A percentile compares a stretch with the other conserved stretches of the same genome.
phyloP scores from a whole-genome alignment of 1,140 invertebrate genomes.

The Latrodectus geometricus region DNA sequence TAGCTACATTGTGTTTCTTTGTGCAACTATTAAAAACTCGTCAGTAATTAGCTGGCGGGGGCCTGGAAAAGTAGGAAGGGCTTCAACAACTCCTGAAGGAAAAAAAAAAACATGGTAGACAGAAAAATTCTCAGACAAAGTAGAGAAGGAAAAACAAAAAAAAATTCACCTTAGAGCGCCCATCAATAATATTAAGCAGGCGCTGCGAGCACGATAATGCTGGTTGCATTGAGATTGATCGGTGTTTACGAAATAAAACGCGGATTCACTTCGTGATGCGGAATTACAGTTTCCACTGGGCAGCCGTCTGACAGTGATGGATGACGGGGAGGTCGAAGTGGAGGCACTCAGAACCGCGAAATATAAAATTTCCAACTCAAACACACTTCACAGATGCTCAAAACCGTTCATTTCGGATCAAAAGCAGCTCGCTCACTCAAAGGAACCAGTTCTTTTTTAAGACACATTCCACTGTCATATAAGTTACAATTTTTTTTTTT shows the following conservation, averaged over 20 bases:
- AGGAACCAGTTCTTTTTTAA: no score
- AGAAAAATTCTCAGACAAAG: slow-evolving; percentile 16
- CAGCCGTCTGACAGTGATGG: background rate
- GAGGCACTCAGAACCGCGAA: no score
- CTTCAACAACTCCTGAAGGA: no score
- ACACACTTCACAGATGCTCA: no score
- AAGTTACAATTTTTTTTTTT: no score
- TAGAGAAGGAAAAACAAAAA: slow-evolving; percentile 1
- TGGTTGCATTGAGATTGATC: slow-evolving; percentile 49
- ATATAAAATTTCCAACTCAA: no score
- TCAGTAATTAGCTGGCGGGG: slow-evolving; percentile 19
- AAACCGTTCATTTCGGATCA: no score
- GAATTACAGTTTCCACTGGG: slow-evolving; percentile 32
- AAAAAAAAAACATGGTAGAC: background rate
- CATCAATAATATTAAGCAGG: slow-evolving; percentile 19
- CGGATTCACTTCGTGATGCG: slow-evolving; percentile 24
- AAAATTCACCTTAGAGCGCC: background rate
- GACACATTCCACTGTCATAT: no score
- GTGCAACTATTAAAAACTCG: background rate
- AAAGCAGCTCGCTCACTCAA: no score
- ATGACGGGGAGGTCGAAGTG: no score
- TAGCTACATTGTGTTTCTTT: slow-evolving; percentile 20
- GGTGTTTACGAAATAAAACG: slow-evolving; percentile 48
- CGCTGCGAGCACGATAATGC: slow-evolving; percentile 33
- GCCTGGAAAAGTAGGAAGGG: background rate